Evolutionary conservation across 2,888 invertebrate genomes (phyloP).

Genomic region (Hydrotaea diabolus): DNA sequence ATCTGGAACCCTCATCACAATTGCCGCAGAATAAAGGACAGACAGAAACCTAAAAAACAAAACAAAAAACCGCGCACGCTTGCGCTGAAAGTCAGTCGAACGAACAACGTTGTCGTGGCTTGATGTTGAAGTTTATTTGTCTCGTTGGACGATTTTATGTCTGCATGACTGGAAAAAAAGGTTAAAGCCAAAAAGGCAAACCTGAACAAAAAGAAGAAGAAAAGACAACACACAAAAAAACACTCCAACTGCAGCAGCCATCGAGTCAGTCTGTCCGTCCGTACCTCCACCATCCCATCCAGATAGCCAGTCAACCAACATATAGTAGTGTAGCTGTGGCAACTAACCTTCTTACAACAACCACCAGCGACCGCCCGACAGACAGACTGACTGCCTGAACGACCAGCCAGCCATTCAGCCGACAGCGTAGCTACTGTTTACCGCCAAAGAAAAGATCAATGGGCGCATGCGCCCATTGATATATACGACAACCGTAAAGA

Average conservation of each 20-base stretch:
- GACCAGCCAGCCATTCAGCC: slow-evolving; percentile 65
- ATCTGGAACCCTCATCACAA: slow-evolving; percentile 29
- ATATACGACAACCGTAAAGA: slow-evolving; percentile 68
- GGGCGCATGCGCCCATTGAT: slow-evolving; percentile 68
- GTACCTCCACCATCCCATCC: too few species aligned
- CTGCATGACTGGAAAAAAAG: slow-evolving; percentile 57
- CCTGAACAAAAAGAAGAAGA: slow-evolving; percentile 26
- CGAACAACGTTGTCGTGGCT: slow-evolving; percentile 32
- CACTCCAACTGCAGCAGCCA: background rate
- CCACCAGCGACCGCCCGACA: background rate
- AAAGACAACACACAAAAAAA: slow-evolving; percentile 12
- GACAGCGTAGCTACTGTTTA: slow-evolving; percentile 68
- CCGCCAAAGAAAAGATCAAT: slow-evolving; percentile 68
- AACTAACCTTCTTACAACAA: slow-evolving; percentile 10
- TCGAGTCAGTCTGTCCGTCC: too few species aligned
- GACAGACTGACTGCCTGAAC: slow-evolving; percentile 24
- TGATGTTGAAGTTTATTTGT: slow-evolving; percentile 67
- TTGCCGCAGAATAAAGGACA: slow-evolving; percentile 3
- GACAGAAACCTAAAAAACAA: slow-evolving; percentile 1
- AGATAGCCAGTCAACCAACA: background rate
- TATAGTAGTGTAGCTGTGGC: background rate
- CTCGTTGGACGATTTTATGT: slow-evolving; percentile 65
- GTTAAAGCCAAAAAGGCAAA: slow-evolving; percentile 62
- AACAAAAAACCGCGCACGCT: slow-evolving; percentile 59
- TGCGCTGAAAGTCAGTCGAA: slow-evolving; percentile 49